Conservation (phyloP, 1,140 invertebrate genomes). For the Bathynomus jamesi region DNA sequence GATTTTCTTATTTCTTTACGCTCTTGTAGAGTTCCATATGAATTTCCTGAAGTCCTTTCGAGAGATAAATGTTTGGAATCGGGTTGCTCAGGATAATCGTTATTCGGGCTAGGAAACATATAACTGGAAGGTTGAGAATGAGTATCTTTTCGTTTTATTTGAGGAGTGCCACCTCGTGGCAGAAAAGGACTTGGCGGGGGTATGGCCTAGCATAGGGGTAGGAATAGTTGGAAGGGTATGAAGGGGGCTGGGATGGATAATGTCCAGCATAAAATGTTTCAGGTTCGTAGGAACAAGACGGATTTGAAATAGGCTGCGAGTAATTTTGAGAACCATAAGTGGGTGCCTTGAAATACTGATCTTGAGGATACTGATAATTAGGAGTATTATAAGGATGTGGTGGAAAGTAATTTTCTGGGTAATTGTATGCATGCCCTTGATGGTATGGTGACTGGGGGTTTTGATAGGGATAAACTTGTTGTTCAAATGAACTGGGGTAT, state of each 20-base stretch:
- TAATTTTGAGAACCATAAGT: background rate
- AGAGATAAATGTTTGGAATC: too few species aligned
- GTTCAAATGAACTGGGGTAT: too few species aligned
- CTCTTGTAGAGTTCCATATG: too few species aligned
- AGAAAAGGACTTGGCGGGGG: too few species aligned
- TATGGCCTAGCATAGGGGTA: background rate
- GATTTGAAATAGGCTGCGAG: background rate
- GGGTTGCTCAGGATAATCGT: too few species aligned
- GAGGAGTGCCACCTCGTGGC: too few species aligned
- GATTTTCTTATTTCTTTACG: constrained; percentile 9
- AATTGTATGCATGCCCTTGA: background rate
- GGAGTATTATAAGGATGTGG: too few species aligned
- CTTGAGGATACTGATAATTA: background rate
- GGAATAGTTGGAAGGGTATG: background rate
- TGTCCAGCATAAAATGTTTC: background rate
- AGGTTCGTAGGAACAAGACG: background rate
- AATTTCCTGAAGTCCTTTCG: too few species aligned
- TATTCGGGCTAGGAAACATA: too few species aligned
- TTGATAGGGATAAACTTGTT: background rate
- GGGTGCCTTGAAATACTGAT: background rate
- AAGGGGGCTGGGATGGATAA: background rate
- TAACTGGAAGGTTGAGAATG: too few species aligned
- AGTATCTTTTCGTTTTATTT: too few species aligned
- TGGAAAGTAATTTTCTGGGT: too few species aligned
- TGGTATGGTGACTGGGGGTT: background rate